Percentiles rank a stretch among this genome's conserved stretches.
Evolutionary conservation across 2,797 vertebrate species (phyloP).

Genomic region (Menidia menidia): DNA sequence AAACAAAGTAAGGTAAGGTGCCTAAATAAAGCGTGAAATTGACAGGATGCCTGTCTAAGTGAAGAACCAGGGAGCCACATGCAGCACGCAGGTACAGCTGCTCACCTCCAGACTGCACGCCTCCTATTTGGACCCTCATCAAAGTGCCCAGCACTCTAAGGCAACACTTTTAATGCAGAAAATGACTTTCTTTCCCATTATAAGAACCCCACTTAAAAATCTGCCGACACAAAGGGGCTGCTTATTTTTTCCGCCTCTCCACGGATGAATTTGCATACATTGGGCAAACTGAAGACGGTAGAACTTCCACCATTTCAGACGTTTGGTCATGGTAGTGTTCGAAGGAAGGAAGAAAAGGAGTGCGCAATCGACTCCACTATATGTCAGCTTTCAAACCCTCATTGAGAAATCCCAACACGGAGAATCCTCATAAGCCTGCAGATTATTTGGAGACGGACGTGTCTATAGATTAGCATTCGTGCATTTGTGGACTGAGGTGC

Average conservation of each 20-base stretch:
- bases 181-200: constrained; percentile 74
- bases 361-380: constrained; percentile 70
- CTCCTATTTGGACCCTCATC: constrained; percentile 69
- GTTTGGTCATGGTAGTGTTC: constrained; percentile 76
- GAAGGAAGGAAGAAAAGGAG: constrained; percentile 61
- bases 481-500: constrained; percentile 21
- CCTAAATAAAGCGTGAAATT: constrained; percentile 85
- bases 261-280: constrained; percentile 79
- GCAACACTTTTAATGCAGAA: constrained; percentile 77
- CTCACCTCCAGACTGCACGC: constrained; percentile 67
- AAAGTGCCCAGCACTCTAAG: constrained; percentile 58
- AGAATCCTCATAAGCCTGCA: constrained; percentile 61
- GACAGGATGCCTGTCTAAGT: constrained; percentile 72
- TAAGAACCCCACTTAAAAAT: constrained; percentile 56
- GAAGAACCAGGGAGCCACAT: constrained; percentile 43
- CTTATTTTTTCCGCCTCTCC: constrained; percentile 63
- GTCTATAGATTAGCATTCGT: constrained; percentile 57
- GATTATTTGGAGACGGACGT: constrained; percentile 70
- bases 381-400: constrained; percentile 67
- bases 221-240: constrained; percentile 59
- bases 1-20: constrained; percentile 80
- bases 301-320: constrained; percentile 64
- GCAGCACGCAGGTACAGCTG: constrained; percentile 69
- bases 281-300: constrained; percentile 49
- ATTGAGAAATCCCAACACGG: constrained; percentile 63